Percentiles rank a stretch among this genome's conserved stretches.
These are phyloP conservation scores for Trichonephila clavata DNA, from an alignment of 1,140 invertebrate species.

Conservation along the genomic window DNA sequence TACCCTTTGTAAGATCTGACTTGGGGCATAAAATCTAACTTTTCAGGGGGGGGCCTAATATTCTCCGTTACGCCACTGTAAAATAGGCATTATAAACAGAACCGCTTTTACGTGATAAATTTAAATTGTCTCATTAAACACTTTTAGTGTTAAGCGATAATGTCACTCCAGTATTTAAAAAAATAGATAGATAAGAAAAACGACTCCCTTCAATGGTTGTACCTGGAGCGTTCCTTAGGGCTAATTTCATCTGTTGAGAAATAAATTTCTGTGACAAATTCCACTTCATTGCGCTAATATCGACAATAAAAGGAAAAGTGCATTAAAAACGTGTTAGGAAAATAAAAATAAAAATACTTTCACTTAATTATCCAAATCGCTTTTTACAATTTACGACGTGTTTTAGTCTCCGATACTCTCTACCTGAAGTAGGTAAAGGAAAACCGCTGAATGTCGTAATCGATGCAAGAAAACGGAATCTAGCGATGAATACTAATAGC, in stretches of 20 bases:
- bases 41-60: too few relatives aligned
- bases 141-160: too few relatives aligned
- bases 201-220: background rate
- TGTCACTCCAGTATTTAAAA: too few relatives aligned
- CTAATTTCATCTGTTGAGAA: background rate
- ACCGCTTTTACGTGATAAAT: too few relatives aligned
- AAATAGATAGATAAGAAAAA: background rate
- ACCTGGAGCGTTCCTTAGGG: background rate
- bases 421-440: conserved; percentile 40
- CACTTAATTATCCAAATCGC: background rate
- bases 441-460: conserved; percentile 50
- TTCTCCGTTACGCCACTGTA: too few relatives aligned
- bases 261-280: conserved; percentile 13
- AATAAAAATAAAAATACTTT: background rate
- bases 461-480: conserved; percentile 1
- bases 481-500: background rate
- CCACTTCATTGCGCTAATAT: background rate
- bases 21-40: too few relatives aligned
- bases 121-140: too few relatives aligned
- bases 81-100: too few relatives aligned
- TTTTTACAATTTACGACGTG: background rate
- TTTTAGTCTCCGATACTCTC: background rate
- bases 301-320: background rate
- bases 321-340: background rate
- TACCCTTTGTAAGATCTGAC: too few relatives aligned